phyloP scores from a whole-genome alignment of 2,888 invertebrate species.

The Philereme transversata region DNA sequence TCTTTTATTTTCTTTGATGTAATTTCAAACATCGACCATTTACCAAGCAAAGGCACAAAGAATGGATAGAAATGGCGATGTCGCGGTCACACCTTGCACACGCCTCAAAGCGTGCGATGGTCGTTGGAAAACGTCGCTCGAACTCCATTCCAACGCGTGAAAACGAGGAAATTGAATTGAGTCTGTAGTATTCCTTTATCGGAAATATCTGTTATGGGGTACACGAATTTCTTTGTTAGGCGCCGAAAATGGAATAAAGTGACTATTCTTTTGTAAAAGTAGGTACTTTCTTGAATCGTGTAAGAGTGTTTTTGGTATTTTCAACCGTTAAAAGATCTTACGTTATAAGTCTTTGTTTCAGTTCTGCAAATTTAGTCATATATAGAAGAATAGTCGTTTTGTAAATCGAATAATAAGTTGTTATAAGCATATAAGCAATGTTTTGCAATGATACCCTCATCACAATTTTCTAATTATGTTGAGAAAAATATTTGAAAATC shows the following conservation, averaged over 20 bases:
- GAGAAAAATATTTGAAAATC: too few species aligned
- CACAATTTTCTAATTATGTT: too few species aligned
- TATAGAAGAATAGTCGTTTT: too few species aligned
- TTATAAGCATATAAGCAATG: too few species aligned
- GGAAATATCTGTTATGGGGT: conserved; percentile 52
- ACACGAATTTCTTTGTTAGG: conserved; percentile 45
- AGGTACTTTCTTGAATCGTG: conserved; percentile 9
- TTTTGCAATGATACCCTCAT: too few species aligned
- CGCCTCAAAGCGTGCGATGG: conserved; percentile 27
- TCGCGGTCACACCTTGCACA: conserved; percentile 25
- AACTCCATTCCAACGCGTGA: conserved; percentile 37
- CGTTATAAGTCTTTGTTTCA: too few species aligned
- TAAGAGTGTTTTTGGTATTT: neutral
- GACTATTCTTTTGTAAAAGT: conserved; percentile 23
- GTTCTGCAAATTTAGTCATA: too few species aligned
- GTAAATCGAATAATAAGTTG: too few species aligned
- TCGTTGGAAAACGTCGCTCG: conserved; percentile 32
- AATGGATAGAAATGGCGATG: conserved; percentile 18
- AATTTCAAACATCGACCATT: neutral
- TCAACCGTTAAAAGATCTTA: too few species aligned
- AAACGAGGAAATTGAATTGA: conserved; percentile 66
- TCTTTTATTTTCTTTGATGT: too few species aligned
- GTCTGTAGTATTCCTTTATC: conserved; percentile 52
- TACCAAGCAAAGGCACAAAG: conserved; percentile 9
- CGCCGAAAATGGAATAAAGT: conserved; percentile 34